phyloP scores from a whole-genome alignment of 2,797 vertebrate species.

The Valencia hispanica region DNA sequence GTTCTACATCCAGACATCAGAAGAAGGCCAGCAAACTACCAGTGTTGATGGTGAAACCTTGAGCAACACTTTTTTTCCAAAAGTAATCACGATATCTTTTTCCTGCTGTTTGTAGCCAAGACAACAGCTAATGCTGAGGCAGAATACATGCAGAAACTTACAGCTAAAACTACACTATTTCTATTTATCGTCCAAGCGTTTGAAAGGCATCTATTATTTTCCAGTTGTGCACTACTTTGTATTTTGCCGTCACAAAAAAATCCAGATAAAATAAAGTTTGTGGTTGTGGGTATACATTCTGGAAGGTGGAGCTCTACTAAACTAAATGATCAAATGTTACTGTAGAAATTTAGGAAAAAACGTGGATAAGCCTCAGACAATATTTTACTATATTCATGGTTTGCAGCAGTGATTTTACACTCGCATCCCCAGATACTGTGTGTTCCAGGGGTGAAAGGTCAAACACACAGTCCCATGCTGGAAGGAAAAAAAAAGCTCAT shows the following conservation, averaged over 20 bases:
- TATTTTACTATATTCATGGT: neutral
- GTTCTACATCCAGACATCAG: conserved; percentile 23
- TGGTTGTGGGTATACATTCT: neutral
- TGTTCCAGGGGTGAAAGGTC: conserved; percentile 64
- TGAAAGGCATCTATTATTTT: neutral
- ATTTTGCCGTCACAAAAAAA: neutral
- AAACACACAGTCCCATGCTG: conserved; percentile 29
- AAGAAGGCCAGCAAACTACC: conserved; percentile 22
- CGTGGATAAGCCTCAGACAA: neutral
- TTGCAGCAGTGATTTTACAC: conserved; percentile 20
- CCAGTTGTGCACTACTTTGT: neutral
- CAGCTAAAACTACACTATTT: neutral
- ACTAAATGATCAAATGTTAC: neutral
- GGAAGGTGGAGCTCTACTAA: neutral
- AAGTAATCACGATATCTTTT: conserved; percentile 33
- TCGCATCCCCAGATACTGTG: conserved; percentile 31
- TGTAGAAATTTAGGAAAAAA: neutral
- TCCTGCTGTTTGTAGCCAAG: conserved; percentile 26
- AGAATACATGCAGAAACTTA: neutral
- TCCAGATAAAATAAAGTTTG: neutral
- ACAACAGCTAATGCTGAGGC: conserved; percentile 4
- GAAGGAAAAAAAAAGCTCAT: conserved; percentile 17
- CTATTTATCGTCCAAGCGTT: neutral
- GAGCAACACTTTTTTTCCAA: conserved; percentile 46
- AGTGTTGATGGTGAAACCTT: conserved; percentile 32